Evolutionary conservation across 2,797 vertebrate genomes (phyloP).

Genomic region (Triplophysa yarkandensis): DNA sequence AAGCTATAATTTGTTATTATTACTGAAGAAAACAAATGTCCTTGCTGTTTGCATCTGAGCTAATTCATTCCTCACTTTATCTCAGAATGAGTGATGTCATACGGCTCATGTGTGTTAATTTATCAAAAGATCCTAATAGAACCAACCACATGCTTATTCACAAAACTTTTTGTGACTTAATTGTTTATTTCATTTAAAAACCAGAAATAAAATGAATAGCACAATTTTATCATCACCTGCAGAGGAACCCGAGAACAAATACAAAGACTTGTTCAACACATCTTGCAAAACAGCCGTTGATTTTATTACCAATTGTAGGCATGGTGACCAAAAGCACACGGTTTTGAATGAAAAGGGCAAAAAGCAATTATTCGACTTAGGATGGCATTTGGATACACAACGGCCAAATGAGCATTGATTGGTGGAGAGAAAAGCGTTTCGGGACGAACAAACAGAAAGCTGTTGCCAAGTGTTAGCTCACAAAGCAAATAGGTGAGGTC

Average conservation of each 20-base stretch:
- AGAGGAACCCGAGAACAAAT: constrained; percentile 2
- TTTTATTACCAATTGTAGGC: constrained; percentile 33
- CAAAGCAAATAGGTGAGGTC: constrained; percentile 27
- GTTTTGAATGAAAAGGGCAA: constrained; percentile 36
- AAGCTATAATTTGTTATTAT: constrained; percentile 13
- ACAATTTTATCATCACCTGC: constrained; percentile 36
- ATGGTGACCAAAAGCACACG: constrained; percentile 1
- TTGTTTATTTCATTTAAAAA: constrained; percentile 53
- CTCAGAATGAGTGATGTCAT: background rate
- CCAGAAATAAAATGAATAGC: constrained; percentile 47
- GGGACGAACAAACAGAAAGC: constrained; percentile 14
- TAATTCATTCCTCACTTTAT: constrained; percentile 18
- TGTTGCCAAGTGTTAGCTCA: constrained; percentile 6
- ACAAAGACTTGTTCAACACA: background rate
- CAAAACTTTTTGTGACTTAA: constrained; percentile 43
- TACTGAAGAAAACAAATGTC: background rate
- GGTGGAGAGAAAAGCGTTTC: constrained; percentile 11
- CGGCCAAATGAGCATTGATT: constrained; percentile 44
- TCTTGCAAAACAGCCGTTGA: background rate
- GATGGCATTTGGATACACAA: constrained; percentile 46
- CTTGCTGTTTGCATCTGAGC: background rate
- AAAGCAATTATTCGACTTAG: constrained; percentile 39
- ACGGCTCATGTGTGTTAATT: constrained; percentile 9
- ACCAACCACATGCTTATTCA: constrained; percentile 39
- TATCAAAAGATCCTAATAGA: constrained; percentile 24